Evolutionary conservation across 2,113 vertebrate genomes (phyloP).

Genomic region (Lophura nycthemera): DNA sequence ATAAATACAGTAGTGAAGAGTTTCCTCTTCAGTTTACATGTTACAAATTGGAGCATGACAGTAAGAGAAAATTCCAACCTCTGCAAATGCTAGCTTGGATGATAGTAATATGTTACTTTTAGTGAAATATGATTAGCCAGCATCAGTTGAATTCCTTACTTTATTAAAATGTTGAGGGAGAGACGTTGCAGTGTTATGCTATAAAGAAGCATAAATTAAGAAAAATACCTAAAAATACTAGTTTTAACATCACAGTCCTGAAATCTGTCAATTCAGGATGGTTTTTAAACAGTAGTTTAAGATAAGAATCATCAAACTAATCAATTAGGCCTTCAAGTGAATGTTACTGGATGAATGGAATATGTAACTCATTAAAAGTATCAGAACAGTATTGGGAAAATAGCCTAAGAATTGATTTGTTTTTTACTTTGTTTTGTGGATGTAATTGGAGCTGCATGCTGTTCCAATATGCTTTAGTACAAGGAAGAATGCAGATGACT

Average conservation of each 20-base stretch:
- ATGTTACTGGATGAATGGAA: background rate
- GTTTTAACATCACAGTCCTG: background rate
- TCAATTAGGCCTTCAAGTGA: background rate
- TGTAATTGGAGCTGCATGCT: background rate
- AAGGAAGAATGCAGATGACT: background rate
- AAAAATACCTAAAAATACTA: background rate
- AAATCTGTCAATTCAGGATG: background rate
- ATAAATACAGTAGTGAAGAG: rapidly evolving
- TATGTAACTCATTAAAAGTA: background rate
- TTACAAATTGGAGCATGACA: background rate
- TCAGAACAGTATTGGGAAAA: background rate
- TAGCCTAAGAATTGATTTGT: background rate
- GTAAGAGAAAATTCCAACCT: background rate
- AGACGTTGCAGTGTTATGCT: background rate
- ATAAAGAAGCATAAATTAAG: background rate
- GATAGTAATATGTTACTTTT: background rate
- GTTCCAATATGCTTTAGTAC: background rate
- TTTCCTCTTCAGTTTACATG: background rate
- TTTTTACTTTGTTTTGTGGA: background rate
- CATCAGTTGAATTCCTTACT: background rate
- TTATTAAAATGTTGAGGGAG: background rate
- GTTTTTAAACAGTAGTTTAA: background rate
- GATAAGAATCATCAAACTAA: background rate
- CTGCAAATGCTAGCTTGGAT: background rate
- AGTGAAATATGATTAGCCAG: background rate